These are phyloP conservation scores for Nesoenas mayeri DNA, from an alignment of 2,113 vertebrate species.

Conservation along the genomic window DNA sequence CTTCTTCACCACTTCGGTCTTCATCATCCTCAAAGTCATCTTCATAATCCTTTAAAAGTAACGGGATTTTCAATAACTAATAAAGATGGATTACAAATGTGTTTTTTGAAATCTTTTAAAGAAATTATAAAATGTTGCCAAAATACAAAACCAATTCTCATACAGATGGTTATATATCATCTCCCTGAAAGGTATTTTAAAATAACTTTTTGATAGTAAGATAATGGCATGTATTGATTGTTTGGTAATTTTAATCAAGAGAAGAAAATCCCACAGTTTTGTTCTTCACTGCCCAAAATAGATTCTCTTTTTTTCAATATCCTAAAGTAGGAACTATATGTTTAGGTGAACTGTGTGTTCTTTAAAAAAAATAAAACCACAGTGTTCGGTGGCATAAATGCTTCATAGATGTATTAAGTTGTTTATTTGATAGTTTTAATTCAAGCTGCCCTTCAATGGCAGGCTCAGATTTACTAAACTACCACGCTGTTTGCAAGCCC, in stretches of 20 bases:
- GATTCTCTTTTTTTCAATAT: not conserved
- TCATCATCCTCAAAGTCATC: conserved; percentile 93
- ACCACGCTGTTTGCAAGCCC: not conserved
- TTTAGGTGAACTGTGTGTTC: not conserved
- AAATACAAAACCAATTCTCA: not conserved
- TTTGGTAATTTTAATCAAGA: not conserved
- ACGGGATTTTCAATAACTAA: not conserved
- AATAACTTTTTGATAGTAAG: not conserved
- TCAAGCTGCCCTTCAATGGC: not conserved
- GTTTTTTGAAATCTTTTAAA: not conserved
- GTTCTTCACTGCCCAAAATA: not conserved
- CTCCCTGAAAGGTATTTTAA: not conserved
- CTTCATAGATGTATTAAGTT: not conserved
- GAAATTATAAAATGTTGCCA: not conserved
- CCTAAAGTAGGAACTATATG: not conserved
- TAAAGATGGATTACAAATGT: not conserved
- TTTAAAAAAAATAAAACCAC: not conserved
- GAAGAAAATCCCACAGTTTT: not conserved
- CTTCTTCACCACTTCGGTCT: conserved; percentile 47
- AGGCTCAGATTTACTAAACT: not conserved
- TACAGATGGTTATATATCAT: not conserved
- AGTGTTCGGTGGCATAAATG: not conserved
- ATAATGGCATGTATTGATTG: not conserved
- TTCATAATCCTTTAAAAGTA: conserved; percentile 85
- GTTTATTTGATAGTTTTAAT: not conserved